These are phyloP conservation scores for Liposcelis brunnea DNA, from an alignment of 2,888 invertebrate species.

Conservation along the genomic window DNA sequence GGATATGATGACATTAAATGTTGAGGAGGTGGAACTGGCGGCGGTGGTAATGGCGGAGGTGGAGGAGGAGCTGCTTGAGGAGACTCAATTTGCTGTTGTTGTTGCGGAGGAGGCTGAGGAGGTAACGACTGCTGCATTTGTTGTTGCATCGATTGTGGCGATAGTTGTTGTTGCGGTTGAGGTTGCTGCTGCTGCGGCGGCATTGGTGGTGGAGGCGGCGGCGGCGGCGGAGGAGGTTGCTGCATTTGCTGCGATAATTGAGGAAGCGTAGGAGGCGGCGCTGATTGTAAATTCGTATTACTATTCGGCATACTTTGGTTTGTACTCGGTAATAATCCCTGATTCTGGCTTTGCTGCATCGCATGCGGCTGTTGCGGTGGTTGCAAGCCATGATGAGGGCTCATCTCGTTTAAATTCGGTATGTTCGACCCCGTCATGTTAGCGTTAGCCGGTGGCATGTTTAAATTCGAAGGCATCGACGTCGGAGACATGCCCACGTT, in stretches of 20 bases:
- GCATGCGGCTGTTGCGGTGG: constrained; percentile 3
- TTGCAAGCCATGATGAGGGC: constrained; percentile 6
- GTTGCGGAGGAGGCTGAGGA: constrained; percentile 12
- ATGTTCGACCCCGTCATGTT: too few species aligned
- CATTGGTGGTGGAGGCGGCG: constrained; percentile 10
- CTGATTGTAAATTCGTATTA: neutral
- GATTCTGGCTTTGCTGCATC: constrained; percentile 6
- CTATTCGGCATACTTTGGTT: neutral
- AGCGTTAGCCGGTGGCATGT: too few species aligned
- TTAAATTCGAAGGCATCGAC: too few species aligned
- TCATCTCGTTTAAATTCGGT: neutral
- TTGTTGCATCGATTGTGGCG: constrained; percentile 16
- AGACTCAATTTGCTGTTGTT: constrained; percentile 9
- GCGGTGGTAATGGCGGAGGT: constrained; percentile 13
- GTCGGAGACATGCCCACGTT: too few species aligned
- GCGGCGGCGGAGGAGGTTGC: constrained; percentile 15
- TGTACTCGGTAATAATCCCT: neutral
- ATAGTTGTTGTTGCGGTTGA: constrained; percentile 22
- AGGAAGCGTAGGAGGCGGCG: neutral
- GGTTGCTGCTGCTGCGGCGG: constrained; percentile 41
- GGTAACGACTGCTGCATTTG: constrained; percentile 22
- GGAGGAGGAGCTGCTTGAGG: constrained; percentile 8
- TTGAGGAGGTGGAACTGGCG: constrained; percentile 18
- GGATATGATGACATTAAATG: too few species aligned
- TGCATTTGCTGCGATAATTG: constrained; percentile 1